Evolutionary conservation across 2,888 invertebrate genomes (phyloP), one percentile per base, ranked within the genome.

Genomic region (Parelbella ahira): DNA sequence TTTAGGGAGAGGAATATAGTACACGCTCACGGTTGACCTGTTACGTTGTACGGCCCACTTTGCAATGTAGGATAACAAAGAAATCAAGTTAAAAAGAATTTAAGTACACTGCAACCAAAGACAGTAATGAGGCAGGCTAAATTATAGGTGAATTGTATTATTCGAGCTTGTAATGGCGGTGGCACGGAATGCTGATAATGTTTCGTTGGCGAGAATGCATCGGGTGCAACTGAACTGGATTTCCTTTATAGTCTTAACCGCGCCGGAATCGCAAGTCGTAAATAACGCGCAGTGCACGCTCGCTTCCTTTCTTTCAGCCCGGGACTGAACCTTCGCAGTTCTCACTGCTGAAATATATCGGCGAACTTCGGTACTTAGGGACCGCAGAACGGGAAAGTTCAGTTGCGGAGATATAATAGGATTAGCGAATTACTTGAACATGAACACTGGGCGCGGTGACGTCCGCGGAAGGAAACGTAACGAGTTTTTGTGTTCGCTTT

Each of bases 231-330:
- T 58, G 59, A 70, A 68, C 65, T 76, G 62, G 60, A 63, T 76
- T 77, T 76, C 71, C 70, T 71, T 65, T 64, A 59, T 57, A 63
- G 66, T 71, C 61, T 60, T 56, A 58, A 53, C 52, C 48, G 64
- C 62, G 60, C 74, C 78, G 80, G 80, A 83, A 79, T 73, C 66
- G 61, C 67, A 56, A 68, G 66, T 78, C 80, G 78, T 83, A 82
- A 84, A 82, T 82, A 82, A 79, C 52, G 50, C 68, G 66, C 68
- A 67, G 64, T 67, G 66, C 70, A 67, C 71, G 69, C 65, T 59
- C 64, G 68, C 69, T 77, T 79, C 76, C 77, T 73, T 77, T 74
- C 75, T 73, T 76, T 58, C 41, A 65, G 58, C 66, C 64, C 60
- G 58, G 58, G 61, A 56, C 62, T 51, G 49, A 53, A 63, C 61